Conservation (phyloP, 2,113 vertebrate species). For the Colistium nudipinnis region DNA sequence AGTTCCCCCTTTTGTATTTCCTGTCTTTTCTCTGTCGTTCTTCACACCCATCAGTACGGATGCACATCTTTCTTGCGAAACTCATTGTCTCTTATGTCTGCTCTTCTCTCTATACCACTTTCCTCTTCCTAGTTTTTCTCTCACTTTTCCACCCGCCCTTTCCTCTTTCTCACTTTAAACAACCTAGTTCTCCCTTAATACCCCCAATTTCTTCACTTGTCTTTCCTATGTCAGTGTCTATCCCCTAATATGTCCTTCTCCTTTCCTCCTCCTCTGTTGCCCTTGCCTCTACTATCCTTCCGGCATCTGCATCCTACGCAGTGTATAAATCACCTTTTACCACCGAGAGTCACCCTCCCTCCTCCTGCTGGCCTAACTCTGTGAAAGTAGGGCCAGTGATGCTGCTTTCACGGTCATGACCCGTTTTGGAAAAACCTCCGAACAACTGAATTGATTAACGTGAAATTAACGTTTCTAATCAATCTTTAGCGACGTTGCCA, state of each 20-base stretch:
- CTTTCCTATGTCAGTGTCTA: neutral
- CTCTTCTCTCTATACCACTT: neutral
- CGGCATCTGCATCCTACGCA: slow-evolving; percentile 57
- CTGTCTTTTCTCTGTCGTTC: too few species aligned
- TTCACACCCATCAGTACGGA: too few species aligned
- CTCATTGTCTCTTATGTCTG: too few species aligned
- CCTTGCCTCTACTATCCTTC: slow-evolving; percentile 31
- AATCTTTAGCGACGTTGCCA: neutral
- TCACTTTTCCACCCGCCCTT: too few species aligned
- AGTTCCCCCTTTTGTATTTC: too few species aligned
- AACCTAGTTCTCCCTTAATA: too few species aligned
- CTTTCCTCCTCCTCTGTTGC: neutral
- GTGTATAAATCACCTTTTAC: slow-evolving; percentile 68
- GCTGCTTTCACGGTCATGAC: slow-evolving; percentile 15
- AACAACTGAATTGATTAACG: neutral
- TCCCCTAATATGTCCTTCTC: neutral
- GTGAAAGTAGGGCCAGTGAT: slow-evolving; percentile 17
- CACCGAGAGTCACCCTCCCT: slow-evolving; percentile 26
- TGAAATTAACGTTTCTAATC: too few species aligned
- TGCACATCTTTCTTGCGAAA: too few species aligned
- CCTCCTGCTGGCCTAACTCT: slow-evolving; percentile 29
- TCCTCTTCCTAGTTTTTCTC: neutral
- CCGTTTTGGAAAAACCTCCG: slow-evolving; percentile 46
- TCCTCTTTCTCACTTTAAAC: too few species aligned
- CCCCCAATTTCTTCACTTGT: too few species aligned